Evolutionary conservation across 2,888 invertebrate species (phyloP).

Genomic region (Habrosyne pyritoides): DNA sequence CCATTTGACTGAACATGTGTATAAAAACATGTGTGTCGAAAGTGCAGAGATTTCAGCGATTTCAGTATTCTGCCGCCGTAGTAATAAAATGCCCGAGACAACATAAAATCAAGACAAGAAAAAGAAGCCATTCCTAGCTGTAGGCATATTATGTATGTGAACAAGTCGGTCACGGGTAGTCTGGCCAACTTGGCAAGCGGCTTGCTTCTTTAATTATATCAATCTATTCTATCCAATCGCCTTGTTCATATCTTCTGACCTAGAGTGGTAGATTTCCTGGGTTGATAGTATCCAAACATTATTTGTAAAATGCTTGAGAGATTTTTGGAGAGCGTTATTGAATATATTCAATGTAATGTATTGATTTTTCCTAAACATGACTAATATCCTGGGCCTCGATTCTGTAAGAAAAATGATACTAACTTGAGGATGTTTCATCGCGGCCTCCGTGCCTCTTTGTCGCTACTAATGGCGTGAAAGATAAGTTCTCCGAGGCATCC

Average conservation of each 20-base stretch:
- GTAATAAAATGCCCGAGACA: slow-evolving; percentile 10
- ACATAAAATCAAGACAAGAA: slow-evolving; percentile 2
- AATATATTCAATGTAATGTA: too few relatives aligned
- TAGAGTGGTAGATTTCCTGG: slow-evolving; percentile 39
- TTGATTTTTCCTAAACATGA: too few relatives aligned
- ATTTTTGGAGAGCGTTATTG: too few relatives aligned
- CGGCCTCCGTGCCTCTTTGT: too few relatives aligned
- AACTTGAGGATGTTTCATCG: too few relatives aligned
- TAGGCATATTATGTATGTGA: slow-evolving; percentile 25
- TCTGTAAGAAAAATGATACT: too few relatives aligned
- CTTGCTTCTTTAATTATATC: slow-evolving; percentile 68
- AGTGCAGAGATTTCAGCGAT: neutral
- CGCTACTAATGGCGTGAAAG: too few relatives aligned
- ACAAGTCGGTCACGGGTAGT: slow-evolving; percentile 57
- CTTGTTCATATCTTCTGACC: slow-evolving; percentile 41
- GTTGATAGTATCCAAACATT: too few relatives aligned
- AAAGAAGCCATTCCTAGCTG: slow-evolving; percentile 16
- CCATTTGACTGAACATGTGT: neutral
- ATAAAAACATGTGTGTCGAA: neutral
- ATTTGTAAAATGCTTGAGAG: too few relatives aligned
- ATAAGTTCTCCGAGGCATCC: too few relatives aligned
- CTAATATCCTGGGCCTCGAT: too few relatives aligned
- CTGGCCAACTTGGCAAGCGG: slow-evolving; percentile 76
- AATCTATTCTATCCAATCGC: slow-evolving; percentile 51
- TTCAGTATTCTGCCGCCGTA: neutral